phyloP scores from a whole-genome alignment of 2,888 invertebrate species.

The Eristalis intricaria region DNA sequence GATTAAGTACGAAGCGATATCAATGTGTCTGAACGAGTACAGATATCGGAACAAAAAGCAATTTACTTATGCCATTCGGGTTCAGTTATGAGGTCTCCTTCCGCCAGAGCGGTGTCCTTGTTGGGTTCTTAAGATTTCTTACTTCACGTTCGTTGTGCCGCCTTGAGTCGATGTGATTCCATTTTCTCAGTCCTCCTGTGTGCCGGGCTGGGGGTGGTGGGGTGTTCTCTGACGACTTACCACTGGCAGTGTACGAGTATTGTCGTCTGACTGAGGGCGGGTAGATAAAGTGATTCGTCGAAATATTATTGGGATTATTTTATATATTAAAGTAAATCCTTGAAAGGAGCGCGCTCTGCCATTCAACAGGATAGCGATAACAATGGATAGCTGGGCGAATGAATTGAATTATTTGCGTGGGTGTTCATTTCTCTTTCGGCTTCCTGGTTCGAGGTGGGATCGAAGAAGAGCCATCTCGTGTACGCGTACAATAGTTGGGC shows the following conservation, averaged over 20 bases:
- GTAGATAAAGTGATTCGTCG: conserved; percentile 66
- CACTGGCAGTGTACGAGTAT: neutral
- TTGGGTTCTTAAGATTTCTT: conserved; percentile 47
- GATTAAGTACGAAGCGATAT: conserved; percentile 63
- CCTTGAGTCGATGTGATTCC: conserved; percentile 42
- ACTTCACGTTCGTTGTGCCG: conserved; percentile 8
- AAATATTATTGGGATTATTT: conserved; percentile 69
- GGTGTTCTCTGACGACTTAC: conserved; percentile 14
- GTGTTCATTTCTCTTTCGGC: conserved; percentile 11
- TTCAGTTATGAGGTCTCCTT: conserved; percentile 34
- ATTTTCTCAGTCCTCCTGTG: conserved; percentile 1
- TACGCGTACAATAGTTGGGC: neutral
- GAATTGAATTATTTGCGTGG: conserved; percentile 58
- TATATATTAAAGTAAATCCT: conserved; percentile 63
- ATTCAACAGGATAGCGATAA: conserved; percentile 52
- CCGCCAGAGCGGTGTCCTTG: conserved; percentile 31
- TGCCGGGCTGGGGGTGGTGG: neutral
- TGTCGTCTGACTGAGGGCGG: conserved; percentile 51
- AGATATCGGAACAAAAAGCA: conserved; percentile 62
- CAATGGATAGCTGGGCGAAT: conserved; percentile 51
- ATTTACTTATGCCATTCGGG: conserved; percentile 63
- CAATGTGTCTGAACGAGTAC: conserved; percentile 65
- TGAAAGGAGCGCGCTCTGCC: neutral
- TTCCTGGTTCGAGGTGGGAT: neutral
- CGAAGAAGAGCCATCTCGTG: neutral